These are phyloP conservation scores for Campoletis raptor DNA, from an alignment of 2,888 invertebrate species.

Conservation along the genomic window DNA sequence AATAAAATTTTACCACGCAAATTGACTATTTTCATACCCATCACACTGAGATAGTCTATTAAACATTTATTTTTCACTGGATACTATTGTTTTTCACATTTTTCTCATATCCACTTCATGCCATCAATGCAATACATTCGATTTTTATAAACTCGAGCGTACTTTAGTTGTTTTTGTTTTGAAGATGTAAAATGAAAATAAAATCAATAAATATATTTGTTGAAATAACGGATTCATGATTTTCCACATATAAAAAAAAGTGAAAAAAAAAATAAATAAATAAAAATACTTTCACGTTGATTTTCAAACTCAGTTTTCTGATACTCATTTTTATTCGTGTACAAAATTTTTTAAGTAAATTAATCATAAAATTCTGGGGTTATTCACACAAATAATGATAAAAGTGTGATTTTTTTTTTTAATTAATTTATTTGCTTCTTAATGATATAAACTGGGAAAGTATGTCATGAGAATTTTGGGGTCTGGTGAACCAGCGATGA, in stretches of 20 bases:
- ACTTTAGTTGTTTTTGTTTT: not conserved
- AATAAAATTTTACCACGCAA: no score
- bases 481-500: not conserved
- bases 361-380: not conserved
- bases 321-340: no score
- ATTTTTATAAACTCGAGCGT: not conserved
- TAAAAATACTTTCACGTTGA: no score
- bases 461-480: conserved; percentile 7
- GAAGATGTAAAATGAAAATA: not conserved
- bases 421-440: not conserved
- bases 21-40: no score
- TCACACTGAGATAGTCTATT: no score
- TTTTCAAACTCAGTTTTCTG: no score
- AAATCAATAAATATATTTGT: not conserved
- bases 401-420: not conserved
- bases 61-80: no score
- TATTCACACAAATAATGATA: not conserved
- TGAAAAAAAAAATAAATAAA: no score
- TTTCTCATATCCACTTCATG: not conserved
- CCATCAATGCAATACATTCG: not conserved
- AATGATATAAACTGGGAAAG: not conserved
- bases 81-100: not conserved
- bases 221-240: not conserved
- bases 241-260: not conserved
- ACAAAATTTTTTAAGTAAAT: not conserved